These are phyloP conservation scores for Cheracebus regulus DNA, from an alignment of 2,797 vertebrate genomes.

Conservation along the genomic window DNA sequence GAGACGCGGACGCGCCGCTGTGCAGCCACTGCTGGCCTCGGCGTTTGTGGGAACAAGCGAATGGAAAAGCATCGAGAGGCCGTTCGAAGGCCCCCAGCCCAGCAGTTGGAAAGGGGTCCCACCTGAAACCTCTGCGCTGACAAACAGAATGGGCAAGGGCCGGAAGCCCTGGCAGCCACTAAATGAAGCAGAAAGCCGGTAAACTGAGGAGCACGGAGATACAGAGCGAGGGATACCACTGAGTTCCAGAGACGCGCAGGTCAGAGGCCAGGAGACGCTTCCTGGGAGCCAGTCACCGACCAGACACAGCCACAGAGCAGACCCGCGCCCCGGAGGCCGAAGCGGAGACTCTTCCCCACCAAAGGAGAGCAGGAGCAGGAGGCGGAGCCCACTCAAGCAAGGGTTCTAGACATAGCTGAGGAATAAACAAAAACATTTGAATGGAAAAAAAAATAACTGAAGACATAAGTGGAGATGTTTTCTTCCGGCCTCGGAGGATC, in stretches of 20 bases:
- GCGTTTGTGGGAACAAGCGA: too few relatives aligned
- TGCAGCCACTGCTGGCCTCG: background rate
- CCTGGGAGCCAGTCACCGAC: rapidly evolving
- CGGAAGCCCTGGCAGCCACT: rapidly evolving
- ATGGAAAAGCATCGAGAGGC: background rate
- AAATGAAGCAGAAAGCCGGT: background rate
- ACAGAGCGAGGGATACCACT: background rate
- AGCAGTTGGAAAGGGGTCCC: too few relatives aligned
- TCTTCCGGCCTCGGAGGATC: too few relatives aligned
- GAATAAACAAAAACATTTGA: background rate
- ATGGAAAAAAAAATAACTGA: background rate
- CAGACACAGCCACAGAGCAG: background rate
- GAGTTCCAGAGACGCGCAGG: background rate
- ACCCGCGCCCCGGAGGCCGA: background rate
- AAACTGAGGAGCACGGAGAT: background rate
- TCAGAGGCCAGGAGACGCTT: background rate
- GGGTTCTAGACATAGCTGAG: background rate
- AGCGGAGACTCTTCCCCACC: background rate
- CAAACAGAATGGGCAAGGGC: background rate
- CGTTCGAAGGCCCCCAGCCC: background rate
- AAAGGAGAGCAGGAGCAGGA: background rate
- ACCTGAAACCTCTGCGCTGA: background rate
- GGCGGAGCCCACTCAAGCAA: background rate
- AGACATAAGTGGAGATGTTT: background rate
- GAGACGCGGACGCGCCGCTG: rapidly evolving